phyloP scores from a whole-genome alignment of 2,113 vertebrate genomes.

The Aythya baeri region DNA sequence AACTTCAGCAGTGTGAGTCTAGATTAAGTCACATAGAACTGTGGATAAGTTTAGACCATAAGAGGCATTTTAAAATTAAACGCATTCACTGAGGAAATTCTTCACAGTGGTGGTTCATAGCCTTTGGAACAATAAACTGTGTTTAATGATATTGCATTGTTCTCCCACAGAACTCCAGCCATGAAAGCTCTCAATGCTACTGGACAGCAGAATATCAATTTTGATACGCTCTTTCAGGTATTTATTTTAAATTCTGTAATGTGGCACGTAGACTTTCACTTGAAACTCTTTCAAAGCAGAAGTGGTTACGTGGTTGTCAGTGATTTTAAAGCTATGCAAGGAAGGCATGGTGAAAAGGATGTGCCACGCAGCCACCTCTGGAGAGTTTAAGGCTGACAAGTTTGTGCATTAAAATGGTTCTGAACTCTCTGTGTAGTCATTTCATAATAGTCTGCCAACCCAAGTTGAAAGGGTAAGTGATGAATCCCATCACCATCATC shows the following conservation, averaged over 20 bases:
- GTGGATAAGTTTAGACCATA: not conserved
- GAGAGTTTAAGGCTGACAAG: not conserved
- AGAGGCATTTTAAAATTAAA: not conserved
- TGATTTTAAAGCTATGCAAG: not conserved
- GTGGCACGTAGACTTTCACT: not conserved
- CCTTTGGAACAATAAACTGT: not conserved
- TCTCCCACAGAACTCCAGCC: constrained; percentile 82
- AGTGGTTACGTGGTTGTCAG: not conserved
- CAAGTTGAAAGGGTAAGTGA: no score
- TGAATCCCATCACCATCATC: not conserved
- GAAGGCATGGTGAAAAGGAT: not conserved
- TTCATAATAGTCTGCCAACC: accelerated
- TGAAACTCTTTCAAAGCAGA: not conserved
- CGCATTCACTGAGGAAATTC: not conserved
- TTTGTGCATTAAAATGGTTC: not conserved
- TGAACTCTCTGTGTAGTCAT: not conserved
- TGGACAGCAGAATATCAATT: constrained; percentile 83
- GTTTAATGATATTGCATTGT: not conserved
- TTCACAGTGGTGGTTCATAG: not conserved
- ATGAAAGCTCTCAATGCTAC: constrained; percentile 88
- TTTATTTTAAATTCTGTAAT: not conserved
- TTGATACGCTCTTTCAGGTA: constrained; percentile 86
- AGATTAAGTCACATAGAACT: not conserved
- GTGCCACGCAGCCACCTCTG: not conserved
- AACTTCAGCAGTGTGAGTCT: not conserved